Conservation (phyloP, 2,113 vertebrate genomes). For the Rhinolophus ferrumequinum region DNA sequence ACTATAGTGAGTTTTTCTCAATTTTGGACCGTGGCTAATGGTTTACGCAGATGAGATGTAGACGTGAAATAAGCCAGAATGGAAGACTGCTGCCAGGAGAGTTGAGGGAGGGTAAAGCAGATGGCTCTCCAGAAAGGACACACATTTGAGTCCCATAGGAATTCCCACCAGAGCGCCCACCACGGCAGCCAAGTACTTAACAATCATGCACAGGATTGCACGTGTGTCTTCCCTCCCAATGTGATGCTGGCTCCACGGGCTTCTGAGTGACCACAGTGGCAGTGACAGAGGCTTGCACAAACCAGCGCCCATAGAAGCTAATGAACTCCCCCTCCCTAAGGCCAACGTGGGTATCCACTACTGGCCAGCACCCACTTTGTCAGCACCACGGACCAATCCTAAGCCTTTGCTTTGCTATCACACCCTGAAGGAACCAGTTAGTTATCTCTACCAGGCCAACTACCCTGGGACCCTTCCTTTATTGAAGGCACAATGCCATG, state of each 20-base stretch:
- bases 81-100: neutral
- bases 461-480: neutral
- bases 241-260: neutral
- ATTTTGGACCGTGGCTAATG: neutral
- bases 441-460: neutral
- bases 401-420: neutral
- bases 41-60: neutral
- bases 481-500: neutral
- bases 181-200: neutral
- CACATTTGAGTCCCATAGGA: neutral
- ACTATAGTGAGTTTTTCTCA: neutral
- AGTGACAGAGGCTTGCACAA: neutral
- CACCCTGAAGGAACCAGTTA: neutral
- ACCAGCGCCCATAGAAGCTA: neutral
- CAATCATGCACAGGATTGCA: neutral
- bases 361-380: neutral
- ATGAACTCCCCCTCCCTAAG: neutral
- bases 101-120: neutral
- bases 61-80: constrained; percentile 31
- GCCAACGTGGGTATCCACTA: neutral
- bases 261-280: neutral
- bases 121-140: neutral
- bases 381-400: neutral
- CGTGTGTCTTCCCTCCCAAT: neutral
- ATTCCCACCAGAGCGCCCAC: neutral